These are phyloP conservation scores for Etheostoma perlongum DNA, from an alignment of 2,797 vertebrate genomes.

Conservation along the genomic window DNA sequence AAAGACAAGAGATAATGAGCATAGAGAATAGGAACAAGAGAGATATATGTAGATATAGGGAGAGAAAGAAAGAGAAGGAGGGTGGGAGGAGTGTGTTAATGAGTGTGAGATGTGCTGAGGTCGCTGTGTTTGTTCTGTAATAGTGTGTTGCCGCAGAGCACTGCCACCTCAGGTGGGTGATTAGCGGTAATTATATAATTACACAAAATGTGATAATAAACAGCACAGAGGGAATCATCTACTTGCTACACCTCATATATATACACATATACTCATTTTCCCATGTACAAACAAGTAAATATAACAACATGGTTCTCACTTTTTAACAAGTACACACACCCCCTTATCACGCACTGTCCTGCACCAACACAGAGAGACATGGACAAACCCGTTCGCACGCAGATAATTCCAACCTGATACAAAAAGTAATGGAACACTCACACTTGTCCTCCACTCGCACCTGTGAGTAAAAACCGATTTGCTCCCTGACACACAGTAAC, in stretches of 20 bases:
- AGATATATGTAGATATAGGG: slow-evolving; percentile 31
- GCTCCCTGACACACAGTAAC: slow-evolving; percentile 84
- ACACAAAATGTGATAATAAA: slow-evolving; percentile 89
- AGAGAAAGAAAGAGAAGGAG: slow-evolving; percentile 56
- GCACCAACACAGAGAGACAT: slow-evolving; percentile 44
- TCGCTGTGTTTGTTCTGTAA: slow-evolving; percentile 86
- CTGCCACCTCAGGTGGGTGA: slow-evolving; percentile 89
- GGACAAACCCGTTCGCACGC: slow-evolving; percentile 67
- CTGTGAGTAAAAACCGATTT: slow-evolving; percentile 86
- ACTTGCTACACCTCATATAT: slow-evolving; percentile 63
- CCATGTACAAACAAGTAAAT: slow-evolving; percentile 64
- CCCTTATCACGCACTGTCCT: slow-evolving; percentile 27
- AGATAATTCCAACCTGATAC: slow-evolving; percentile 82
- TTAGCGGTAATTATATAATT: slow-evolving; percentile 90
- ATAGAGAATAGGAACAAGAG: slow-evolving; percentile 61
- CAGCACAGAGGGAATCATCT: slow-evolving; percentile 84
- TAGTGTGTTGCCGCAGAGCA: slow-evolving; percentile 80
- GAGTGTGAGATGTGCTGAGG: slow-evolving; percentile 83
- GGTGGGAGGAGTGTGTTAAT: slow-evolving; percentile 81
- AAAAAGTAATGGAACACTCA: slow-evolving; percentile 83
- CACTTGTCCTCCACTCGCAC: slow-evolving; percentile 81
- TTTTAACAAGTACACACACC: slow-evolving; percentile 40
- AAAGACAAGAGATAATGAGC: slow-evolving; percentile 82
- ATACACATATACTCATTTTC: slow-evolving; percentile 52
- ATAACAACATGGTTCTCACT: slow-evolving; percentile 39